Evolutionary conservation across 1,140 invertebrate genomes (phyloP).

Genomic region (Lepidurus couesii): DNA sequence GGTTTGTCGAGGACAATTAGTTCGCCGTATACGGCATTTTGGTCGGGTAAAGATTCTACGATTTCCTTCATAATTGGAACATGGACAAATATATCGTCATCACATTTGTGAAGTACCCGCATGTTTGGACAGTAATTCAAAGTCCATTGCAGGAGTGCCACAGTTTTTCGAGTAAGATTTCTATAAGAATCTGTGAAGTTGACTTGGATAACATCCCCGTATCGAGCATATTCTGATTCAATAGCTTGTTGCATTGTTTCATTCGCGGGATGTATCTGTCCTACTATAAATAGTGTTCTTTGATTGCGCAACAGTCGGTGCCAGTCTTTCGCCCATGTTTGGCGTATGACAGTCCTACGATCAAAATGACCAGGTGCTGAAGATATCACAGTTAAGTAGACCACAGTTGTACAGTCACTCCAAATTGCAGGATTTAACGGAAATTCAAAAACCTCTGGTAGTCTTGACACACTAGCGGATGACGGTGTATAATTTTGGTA

Average conservation of each 20-base stretch:
- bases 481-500: background rate
- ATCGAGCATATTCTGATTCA: constrained; percentile 23
- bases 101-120: constrained; percentile 43
- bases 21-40: constrained; percentile 3
- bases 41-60: background rate
- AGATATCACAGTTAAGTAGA: constrained; percentile 18
- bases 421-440: background rate
- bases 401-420: background rate
- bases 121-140: constrained; percentile 39
- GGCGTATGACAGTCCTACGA: constrained; percentile 16
- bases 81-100: constrained; percentile 43
- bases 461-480: background rate
- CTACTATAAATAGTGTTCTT: constrained; percentile 32
- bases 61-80: constrained; percentile 29
- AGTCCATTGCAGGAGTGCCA: constrained; percentile 43
- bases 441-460: background rate
- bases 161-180: constrained; percentile 44
- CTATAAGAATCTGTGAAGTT: constrained; percentile 43
- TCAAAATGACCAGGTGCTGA: constrained; percentile 30
- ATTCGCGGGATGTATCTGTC: constrained; percentile 25
- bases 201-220: constrained; percentile 39
- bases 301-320: constrained; percentile 16
- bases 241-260: constrained; percentile 20
- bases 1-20: background rate
- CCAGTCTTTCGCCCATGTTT: constrained; percentile 30